These are phyloP conservation scores for Drosophila punjabiensis DNA, from an alignment of 1,140 invertebrate species.

Conservation along the genomic window DNA sequence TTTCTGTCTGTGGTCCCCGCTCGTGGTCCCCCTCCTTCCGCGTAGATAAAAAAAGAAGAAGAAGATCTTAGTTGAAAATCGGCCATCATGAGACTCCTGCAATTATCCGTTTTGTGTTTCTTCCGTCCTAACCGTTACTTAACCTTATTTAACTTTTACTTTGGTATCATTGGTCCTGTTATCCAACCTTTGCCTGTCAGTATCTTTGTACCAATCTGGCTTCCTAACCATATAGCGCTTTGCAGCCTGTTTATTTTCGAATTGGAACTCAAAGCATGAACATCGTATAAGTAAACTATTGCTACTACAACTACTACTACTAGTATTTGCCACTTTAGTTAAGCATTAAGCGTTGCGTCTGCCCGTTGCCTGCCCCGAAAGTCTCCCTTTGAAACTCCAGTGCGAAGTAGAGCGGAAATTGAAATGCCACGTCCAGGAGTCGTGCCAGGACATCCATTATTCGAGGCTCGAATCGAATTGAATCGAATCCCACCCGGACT, in stretches of 20 bases:
- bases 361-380: constrained; percentile 17
- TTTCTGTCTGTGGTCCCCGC: constrained; percentile 3
- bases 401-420: constrained; percentile 42
- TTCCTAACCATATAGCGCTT: constrained; percentile 29
- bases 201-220: constrained; percentile 24
- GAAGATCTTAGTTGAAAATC: constrained; percentile 34
- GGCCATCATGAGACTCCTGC: constrained; percentile 22
- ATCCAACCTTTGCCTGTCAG: constrained; percentile 1
- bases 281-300: constrained; percentile 9
- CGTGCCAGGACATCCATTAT: constrained; percentile 33
- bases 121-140: constrained; percentile 9
- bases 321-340: constrained; percentile 63
- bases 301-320: constrained; percentile 22
- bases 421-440: constrained; percentile 25
- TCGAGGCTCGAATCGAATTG: constrained; percentile 22
- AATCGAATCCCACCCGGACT: constrained; percentile 23
- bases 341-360: constrained; percentile 29
- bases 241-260: constrained; percentile 41
- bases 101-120: constrained; percentile 28
- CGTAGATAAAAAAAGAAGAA: constrained; percentile 15
- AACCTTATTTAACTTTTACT: constrained; percentile 2
- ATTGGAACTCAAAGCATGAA: constrained; percentile 55
- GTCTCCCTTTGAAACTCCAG: constrained; percentile 13
- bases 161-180: constrained; percentile 18
- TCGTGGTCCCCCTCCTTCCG: constrained; percentile 9